phyloP scores from a whole-genome alignment of 2,113 vertebrate genomes.

The Strix aluco region DNA sequence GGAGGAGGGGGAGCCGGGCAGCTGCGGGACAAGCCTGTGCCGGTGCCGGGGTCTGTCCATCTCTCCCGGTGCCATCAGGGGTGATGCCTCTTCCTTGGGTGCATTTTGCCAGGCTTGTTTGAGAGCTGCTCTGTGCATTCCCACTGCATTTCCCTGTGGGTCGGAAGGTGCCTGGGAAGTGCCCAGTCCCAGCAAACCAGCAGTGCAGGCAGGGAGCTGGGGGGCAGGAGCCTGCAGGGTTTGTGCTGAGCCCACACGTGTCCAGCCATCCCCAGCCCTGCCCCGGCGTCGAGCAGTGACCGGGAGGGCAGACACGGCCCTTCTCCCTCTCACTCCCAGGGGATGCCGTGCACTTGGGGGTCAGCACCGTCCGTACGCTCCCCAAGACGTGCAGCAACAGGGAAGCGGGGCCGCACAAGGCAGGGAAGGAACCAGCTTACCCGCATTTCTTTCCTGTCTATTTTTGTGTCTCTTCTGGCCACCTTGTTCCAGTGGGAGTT shows the following conservation, averaged over 20 bases:
- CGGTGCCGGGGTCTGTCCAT: not conserved
- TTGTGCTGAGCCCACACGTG: not conserved
- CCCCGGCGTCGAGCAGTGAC: not conserved
- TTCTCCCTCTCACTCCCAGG: not conserved
- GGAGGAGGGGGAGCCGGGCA: not conserved
- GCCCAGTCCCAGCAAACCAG: not conserved
- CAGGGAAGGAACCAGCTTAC: not conserved
- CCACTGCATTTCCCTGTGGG: not conserved
- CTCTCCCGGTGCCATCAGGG: not conserved
- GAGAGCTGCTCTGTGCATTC: not conserved
- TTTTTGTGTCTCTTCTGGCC: not conserved
- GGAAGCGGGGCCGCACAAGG: not conserved
- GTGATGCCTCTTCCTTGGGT: not conserved
- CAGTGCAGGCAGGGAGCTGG: not conserved
- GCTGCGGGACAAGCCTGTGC: not conserved
- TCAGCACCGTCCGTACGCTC: fast-evolving
- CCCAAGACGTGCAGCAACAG: not conserved
- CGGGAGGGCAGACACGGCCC: not conserved
- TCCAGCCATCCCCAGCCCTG: not conserved
- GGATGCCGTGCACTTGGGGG: fast-evolving
- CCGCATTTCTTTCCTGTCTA: not conserved
- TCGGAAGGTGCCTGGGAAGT: not conserved
- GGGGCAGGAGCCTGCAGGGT: not conserved
- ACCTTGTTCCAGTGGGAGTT: constrained; percentile 37
- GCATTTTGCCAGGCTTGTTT: not conserved